Percentiles rank a stretch among this genome's conserved stretches.
Evolutionary conservation across 2,888 invertebrate genomes (phyloP).

Genomic region (Hyalella azteca): DNA sequence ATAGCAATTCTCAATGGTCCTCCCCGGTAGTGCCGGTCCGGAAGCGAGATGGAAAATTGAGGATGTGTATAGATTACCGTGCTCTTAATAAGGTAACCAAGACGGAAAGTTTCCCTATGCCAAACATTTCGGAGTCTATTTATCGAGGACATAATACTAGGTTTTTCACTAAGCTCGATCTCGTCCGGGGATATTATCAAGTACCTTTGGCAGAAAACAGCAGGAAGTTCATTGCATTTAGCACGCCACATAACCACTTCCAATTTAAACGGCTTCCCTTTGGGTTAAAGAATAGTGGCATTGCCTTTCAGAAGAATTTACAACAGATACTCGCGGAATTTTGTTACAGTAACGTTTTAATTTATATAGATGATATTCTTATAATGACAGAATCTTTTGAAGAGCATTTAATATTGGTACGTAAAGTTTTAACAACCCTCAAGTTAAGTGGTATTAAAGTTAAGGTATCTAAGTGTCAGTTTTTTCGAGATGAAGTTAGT

Average conservation of each 20-base stretch:
- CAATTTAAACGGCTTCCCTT: too few species aligned
- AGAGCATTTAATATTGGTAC: neutral
- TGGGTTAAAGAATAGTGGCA: slow-evolving; percentile 1
- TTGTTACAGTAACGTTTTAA: neutral
- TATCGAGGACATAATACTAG: neutral
- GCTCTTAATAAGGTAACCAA: neutral
- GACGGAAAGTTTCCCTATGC: neutral
- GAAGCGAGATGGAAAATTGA: neutral
- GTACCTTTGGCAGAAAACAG: neutral
- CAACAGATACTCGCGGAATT: neutral
- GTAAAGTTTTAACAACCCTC: neutral
- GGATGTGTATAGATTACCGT: slow-evolving; percentile 1
- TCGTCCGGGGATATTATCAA: neutral
- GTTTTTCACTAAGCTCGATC: neutral
- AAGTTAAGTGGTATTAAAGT: neutral
- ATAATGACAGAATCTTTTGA: neutral
- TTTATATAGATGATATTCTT: slow-evolving; percentile 8
- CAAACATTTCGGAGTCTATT: neutral
- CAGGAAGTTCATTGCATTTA: neutral
- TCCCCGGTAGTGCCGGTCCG: slow-evolving; percentile 5
- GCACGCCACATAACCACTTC: neutral
- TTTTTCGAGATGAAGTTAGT: neutral
- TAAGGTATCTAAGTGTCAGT: neutral
- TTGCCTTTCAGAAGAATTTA: neutral
- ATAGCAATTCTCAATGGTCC: neutral